Conservation (phyloP, 2,888 invertebrate species). For the Acrocyrtus sp. region DNA sequence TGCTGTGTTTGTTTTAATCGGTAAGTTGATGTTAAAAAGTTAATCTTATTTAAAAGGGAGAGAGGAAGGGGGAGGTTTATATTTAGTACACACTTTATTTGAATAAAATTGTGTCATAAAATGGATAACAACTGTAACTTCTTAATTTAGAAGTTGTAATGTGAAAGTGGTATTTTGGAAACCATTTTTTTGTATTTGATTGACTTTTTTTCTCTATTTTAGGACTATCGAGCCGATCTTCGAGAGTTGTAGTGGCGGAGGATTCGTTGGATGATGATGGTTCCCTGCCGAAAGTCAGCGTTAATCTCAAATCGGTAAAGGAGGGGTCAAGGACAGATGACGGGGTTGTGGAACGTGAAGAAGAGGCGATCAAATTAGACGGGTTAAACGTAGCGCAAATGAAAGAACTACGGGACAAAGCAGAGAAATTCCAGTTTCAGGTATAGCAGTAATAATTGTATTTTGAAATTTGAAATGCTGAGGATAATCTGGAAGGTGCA, state of each 20-base stretch:
- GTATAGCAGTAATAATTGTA: too few relatives aligned
- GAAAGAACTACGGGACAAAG: slow-evolving; percentile 87
- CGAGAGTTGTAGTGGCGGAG: slow-evolving; percentile 49
- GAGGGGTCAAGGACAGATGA: slow-evolving; percentile 94
- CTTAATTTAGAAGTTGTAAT: too few relatives aligned
- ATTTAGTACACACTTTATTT: too few relatives aligned
- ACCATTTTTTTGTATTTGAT: background rate
- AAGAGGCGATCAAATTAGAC: slow-evolving; percentile 96
- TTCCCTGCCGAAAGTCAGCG: slow-evolving; percentile 75
- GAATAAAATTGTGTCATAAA: background rate
- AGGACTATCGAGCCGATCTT: slow-evolving; percentile 35
- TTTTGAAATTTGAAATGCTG: slow-evolving; percentile 62
- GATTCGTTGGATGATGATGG: slow-evolving; percentile 67
- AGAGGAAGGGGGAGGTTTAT: too few relatives aligned
- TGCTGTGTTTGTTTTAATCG: slow-evolving; percentile 42
- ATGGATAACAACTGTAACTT: too few relatives aligned
- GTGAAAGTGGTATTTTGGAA: too few relatives aligned
- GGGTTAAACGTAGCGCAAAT: slow-evolving; percentile 93
- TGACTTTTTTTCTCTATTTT: background rate
- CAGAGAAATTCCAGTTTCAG: slow-evolving; percentile 82
- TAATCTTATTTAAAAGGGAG: background rate
- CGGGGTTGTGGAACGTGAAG: slow-evolving; percentile 89
- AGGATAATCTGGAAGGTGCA: slow-evolving; percentile 66
- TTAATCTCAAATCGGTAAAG: slow-evolving; percentile 84
- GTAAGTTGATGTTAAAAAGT: slow-evolving; percentile 36